These are phyloP conservation scores for Poeciliopsis prolifica DNA, from an alignment of 2,113 vertebrate genomes.

Conservation along the genomic window DNA sequence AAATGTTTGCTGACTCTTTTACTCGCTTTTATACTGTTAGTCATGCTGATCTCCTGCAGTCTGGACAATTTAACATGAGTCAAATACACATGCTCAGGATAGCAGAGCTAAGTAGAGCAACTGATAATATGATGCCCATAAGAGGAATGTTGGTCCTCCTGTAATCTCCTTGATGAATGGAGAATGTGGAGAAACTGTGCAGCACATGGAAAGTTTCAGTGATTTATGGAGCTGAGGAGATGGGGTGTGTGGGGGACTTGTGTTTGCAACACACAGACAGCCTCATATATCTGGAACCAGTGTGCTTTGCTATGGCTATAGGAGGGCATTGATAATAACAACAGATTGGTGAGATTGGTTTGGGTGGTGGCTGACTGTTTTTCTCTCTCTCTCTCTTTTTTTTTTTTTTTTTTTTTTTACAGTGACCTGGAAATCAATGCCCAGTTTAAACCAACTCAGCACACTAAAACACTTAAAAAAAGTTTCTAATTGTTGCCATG, in stretches of 20 bases:
- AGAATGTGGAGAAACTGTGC: not conserved
- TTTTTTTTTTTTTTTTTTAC: no score
- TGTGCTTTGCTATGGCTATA: not conserved
- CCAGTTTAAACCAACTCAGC: not conserved
- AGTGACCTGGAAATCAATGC: not conserved
- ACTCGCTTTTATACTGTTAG: not conserved
- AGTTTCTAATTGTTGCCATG: no score
- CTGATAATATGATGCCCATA: not conserved
- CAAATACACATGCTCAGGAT: conserved; percentile 4
- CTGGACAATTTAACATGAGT: not conserved
- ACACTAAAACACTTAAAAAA: no score
- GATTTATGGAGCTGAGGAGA: conserved; percentile 2
- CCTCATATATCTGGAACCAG: not conserved
- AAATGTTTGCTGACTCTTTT: conserved; percentile 5
- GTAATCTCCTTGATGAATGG: conserved; percentile 5
- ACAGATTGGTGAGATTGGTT: not conserved
- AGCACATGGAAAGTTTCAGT: not conserved
- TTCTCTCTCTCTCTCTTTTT: no score
- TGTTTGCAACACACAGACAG: conserved; percentile 1
- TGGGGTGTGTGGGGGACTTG: not conserved
- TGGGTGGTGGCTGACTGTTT: not conserved
- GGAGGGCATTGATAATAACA: conserved; percentile 1
- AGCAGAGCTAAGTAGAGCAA: not conserved
- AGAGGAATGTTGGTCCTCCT: conserved; percentile 3
- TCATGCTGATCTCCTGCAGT: not conserved